Evolutionary conservation across 2,113 vertebrate genomes (phyloP), one percentile per base, ranked within the genome.

Genomic region (Phylloscopus trochilus): DNA sequence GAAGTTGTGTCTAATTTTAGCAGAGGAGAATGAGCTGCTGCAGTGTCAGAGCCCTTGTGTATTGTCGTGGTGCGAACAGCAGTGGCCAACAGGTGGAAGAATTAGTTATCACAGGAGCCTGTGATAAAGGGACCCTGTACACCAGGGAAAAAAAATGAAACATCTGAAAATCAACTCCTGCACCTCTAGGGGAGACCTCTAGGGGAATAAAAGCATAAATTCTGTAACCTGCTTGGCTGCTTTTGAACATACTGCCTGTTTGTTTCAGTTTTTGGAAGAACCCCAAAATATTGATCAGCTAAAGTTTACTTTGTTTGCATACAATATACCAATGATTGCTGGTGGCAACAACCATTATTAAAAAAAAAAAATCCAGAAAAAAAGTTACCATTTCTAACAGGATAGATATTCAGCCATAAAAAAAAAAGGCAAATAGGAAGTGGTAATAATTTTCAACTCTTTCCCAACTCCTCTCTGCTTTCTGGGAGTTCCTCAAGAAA

Each of bases 381-480:
- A 5, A 43, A 0, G 4, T 18, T 10, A 28, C 18, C 4, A 59
- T 59, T 78, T 89, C 77, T 52, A 55, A 64, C 15, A 53, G 33
- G 8, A 83, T 10, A 66, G 63, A 58, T 20, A 63, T 8, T 82
- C 16, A 43, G 22, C 33, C 39, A 78, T 44, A 83, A 77, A 68
- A 13, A 35, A 37, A 49, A 26, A 15, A 8, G 8, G 5, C 1
- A 4, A 72, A 55, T 24, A 79, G 22, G 3, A 83, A 92, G 13
- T 1, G 6, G 28, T 20, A 77, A 72, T 3, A 69, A 59, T 46
- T 87, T 84, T 35, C 4, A 64, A 4, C 18, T 80, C 24, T 68
- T 49, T 11, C 8, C 3, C 5, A 67, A 31, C 2, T 3, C 7
- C 8, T 22, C 2, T 16, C 2, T 0, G 0, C 4, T 39, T 74